These are phyloP conservation scores for Nephotettix cincticeps DNA, from an alignment of 1,140 invertebrate species.

Conservation along the genomic window DNA sequence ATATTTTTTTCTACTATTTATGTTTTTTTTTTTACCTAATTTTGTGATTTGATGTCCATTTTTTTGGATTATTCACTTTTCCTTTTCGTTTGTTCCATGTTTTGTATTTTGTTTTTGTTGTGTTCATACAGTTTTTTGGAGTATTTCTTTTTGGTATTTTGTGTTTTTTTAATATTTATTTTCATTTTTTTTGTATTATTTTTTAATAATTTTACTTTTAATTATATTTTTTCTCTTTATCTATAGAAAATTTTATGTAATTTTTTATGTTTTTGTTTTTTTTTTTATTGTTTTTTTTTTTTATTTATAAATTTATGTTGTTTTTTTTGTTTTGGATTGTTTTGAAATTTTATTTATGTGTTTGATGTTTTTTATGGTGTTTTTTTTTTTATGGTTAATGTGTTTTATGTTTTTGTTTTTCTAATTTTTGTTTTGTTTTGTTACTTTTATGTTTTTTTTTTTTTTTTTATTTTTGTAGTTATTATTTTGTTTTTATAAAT, in stretches of 20 bases:
- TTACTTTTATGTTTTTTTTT: too few species aligned
- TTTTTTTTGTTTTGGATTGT: background rate
- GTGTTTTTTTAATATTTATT: background rate
- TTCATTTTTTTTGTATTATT: background rate
- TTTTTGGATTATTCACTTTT: background rate
- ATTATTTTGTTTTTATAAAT: background rate
- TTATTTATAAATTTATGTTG: background rate
- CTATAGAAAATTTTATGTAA: background rate
- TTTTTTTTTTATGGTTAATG: background rate
- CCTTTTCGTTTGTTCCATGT: background rate
- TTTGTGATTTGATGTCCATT: background rate
- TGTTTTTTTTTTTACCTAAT: background rate
- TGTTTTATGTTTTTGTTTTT: background rate
- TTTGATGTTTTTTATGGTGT: background rate
- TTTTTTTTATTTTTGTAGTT: background rate
- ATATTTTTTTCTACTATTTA: background rate
- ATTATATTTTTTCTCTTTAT: background rate
- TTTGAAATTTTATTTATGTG: background rate
- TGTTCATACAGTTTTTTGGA: background rate
- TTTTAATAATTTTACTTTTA: background rate
- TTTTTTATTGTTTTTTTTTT: background rate
- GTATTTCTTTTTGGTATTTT: background rate
- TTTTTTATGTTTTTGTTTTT: background rate
- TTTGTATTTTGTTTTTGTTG: background rate
- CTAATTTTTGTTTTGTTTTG: background rate